A percentile compares a stretch with the other conserved stretches of the same genome.
Conservation (phyloP, 2,888 invertebrate species). For the Cryptophagus acutangulus region DNA sequence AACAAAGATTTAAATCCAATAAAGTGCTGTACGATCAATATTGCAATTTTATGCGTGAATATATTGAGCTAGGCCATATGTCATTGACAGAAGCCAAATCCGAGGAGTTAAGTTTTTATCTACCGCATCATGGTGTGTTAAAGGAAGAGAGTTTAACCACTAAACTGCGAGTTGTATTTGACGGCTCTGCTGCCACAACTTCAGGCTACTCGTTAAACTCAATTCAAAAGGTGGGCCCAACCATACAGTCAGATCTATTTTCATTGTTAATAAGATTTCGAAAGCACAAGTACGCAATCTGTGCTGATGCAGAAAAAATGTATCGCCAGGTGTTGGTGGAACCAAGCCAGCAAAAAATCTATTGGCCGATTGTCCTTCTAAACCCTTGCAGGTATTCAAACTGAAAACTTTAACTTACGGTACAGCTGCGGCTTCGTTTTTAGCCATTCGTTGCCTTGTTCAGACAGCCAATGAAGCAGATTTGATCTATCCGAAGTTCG, state of each 20-base stretch:
- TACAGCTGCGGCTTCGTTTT: no score
- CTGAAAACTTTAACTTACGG: slow-evolving; percentile 6
- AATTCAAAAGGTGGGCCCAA: neutral
- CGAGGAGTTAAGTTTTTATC: neutral
- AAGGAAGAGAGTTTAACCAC: neutral
- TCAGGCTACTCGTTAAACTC: neutral
- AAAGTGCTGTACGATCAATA: no score
- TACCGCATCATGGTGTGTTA: slow-evolving; percentile 2
- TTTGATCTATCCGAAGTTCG: neutral
- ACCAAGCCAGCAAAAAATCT: slow-evolving; percentile 8
- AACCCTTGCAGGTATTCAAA: slow-evolving; percentile 1
- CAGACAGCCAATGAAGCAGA: neutral
- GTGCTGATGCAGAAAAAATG: slow-evolving; percentile 11
- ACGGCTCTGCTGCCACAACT: slow-evolving; percentile 2
- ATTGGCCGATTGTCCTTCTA: slow-evolving; percentile 4
- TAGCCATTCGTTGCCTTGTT: slow-evolving; percentile 4
- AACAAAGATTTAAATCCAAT: slow-evolving; percentile 4
- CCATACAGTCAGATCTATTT: slow-evolving; percentile 8
- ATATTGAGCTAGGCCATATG: no score
- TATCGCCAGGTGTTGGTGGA: slow-evolving; percentile 6
- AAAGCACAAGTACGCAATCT: slow-evolving; percentile 1
- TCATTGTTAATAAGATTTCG: slow-evolving; percentile 9
- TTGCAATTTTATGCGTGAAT: no score
- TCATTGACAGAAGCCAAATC: neutral
- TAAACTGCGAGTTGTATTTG: neutral